phyloP scores from a whole-genome alignment of 92 coral and sea anemone species.

The Galaxea fascicularis region DNA sequence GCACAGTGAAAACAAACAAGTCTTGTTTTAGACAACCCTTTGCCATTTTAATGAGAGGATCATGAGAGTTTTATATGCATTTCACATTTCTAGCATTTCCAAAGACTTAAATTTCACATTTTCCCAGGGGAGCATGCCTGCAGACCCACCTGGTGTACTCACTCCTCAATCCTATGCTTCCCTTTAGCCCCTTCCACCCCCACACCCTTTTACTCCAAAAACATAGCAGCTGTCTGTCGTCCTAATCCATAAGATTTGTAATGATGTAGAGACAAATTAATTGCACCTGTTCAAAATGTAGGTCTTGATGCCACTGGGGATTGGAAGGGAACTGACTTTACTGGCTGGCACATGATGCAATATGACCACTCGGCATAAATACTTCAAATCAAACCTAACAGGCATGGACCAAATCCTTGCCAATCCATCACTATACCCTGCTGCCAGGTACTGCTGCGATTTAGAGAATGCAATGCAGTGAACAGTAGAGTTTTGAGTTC shows the following conservation, averaged over 20 bases:
- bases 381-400: slow-evolving; percentile 73
- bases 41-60: too few species aligned
- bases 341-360: slow-evolving; percentile 82
- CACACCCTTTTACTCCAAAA: too few species aligned
- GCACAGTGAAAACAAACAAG: too few species aligned
- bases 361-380: slow-evolving; percentile 82
- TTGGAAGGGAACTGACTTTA: slow-evolving; percentile 70
- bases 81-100: too few species aligned
- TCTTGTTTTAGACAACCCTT: too few species aligned
- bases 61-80: too few species aligned
- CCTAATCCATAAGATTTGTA: neutral
- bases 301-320: slow-evolving; percentile 73
- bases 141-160: too few species aligned
- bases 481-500: slow-evolving; percentile 75
- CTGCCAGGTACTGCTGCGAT: slow-evolving; percentile 82
- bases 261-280: neutral
- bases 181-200: too few species aligned
- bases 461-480: slow-evolving; percentile 86
- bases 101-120: too few species aligned
- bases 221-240: too few species aligned
- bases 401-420: slow-evolving; percentile 86
- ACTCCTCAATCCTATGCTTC: too few species aligned
- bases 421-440: slow-evolving; percentile 85
- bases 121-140: too few species aligned
- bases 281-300: slow-evolving; percentile 72